phyloP scores from a whole-genome alignment of 2,888 invertebrate species.

The Cyclophora punctaria region DNA sequence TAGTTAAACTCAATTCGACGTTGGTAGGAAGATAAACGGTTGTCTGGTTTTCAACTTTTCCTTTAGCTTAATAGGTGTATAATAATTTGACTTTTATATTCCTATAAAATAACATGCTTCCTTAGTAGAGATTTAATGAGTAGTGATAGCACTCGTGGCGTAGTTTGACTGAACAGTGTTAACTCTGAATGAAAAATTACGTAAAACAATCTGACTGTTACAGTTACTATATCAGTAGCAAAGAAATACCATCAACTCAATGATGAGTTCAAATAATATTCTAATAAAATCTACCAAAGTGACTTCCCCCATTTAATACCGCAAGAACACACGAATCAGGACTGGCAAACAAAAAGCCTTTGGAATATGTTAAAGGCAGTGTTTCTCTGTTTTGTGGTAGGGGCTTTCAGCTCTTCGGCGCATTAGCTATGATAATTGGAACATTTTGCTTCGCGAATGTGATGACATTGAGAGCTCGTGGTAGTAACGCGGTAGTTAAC shows the following conservation, averaged over 20 bases:
- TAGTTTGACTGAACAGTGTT: no score
- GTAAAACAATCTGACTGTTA: no score
- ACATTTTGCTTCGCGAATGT: constrained; percentile 63
- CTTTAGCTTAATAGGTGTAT: no score
- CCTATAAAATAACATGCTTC: no score
- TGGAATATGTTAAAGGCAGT: constrained; percentile 15
- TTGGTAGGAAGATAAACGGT: constrained; percentile 47
- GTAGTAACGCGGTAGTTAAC: constrained; percentile 40
- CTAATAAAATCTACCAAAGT: no score
- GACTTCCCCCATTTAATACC: background rate
- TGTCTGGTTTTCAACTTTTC: constrained; percentile 20
- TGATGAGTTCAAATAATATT: no score
- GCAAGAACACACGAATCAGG: constrained; percentile 19
- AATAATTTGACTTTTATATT: no score
- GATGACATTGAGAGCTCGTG: constrained; percentile 39
- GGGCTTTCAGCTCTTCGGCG: constrained; percentile 42
- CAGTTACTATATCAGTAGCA: no score
- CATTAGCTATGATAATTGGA: constrained; percentile 71
- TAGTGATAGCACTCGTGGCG: no score
- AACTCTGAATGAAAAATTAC: no score
- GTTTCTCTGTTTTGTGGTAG: constrained; percentile 29
- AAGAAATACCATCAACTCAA: no score
- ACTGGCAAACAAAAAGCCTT: constrained; percentile 15
- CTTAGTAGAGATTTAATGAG: no score
- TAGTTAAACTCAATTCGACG: constrained; percentile 66